phyloP scores from a whole-genome alignment of 2,888 invertebrate species.

The Rapana venosa region DNA sequence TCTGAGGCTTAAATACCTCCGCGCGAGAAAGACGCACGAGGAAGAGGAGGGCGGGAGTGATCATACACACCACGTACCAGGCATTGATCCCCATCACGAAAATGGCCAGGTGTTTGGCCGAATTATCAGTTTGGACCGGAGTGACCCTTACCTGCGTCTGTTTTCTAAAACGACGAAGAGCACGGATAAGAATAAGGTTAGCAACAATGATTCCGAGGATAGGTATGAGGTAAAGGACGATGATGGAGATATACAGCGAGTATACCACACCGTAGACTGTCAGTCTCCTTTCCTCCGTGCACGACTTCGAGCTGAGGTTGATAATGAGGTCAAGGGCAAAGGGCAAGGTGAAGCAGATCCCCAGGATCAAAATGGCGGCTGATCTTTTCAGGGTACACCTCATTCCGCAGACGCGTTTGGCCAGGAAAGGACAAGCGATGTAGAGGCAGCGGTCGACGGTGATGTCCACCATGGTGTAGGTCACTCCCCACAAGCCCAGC shows the following conservation, averaged over 20 bases:
- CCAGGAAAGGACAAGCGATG: constrained; percentile 29
- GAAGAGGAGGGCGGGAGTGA: constrained; percentile 33
- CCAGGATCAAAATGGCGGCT: not conserved
- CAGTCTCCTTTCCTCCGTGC: not conserved
- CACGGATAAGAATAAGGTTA: not conserved
- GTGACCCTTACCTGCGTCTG: no score
- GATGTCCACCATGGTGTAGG: constrained; percentile 35
- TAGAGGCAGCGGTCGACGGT: constrained; percentile 8
- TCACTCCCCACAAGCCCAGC: constrained; percentile 26
- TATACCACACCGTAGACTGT: constrained; percentile 22
- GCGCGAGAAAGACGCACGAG: constrained; percentile 33
- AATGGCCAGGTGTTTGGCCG: not conserved
- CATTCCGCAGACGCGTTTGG: not conserved
- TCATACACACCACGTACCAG: constrained; percentile 34
- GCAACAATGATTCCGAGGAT: not conserved
- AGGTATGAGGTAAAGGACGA: constrained; percentile 28
- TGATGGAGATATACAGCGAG: constrained; percentile 27
- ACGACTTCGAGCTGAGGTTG: constrained; percentile 1
- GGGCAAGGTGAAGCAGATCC: constrained; percentile 4
- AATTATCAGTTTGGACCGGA: not conserved
- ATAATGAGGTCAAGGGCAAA: constrained; percentile 25
- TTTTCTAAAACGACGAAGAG: not conserved
- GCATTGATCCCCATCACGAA: constrained; percentile 20
- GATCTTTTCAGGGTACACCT: constrained; percentile 10
- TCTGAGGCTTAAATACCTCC: constrained; percentile 22